These are phyloP conservation scores for Suncus etruscus DNA, from an alignment of 2,113 vertebrate genomes.

Conservation along the genomic window DNA sequence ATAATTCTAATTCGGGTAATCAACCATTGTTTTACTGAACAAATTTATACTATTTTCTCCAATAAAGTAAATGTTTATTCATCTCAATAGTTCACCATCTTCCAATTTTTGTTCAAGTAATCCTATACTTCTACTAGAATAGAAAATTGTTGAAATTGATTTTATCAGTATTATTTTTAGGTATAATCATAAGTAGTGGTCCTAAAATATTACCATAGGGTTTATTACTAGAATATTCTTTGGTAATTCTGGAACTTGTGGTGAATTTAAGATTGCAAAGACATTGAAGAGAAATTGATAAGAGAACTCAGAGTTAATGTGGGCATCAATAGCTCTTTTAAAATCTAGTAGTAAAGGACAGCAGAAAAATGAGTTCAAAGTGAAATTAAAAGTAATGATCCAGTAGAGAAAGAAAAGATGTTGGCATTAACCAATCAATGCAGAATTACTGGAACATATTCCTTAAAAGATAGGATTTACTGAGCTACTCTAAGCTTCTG, in stretches of 20 bases:
- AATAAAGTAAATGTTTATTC: neutral
- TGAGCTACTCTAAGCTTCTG: neutral
- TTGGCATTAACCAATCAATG: neutral
- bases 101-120: too few relatives aligned
- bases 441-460: neutral
- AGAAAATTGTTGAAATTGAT: neutral
- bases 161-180: too few relatives aligned
- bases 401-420: neutral
- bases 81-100: neutral
- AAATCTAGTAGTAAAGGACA: neutral
- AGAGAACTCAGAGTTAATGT: too few relatives aligned
- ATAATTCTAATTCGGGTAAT: neutral
- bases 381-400: neutral
- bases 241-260: too few relatives aligned
- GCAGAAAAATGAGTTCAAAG: neutral
- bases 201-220: too few relatives aligned
- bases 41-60: conserved; percentile 23
- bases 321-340: neutral
- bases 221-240: too few relatives aligned
- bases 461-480: neutral
- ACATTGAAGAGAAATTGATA: too few relatives aligned
- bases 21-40: neutral
- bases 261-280: too few relatives aligned
- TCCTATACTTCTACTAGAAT: neutral
- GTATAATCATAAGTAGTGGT: too few relatives aligned